Evolutionary conservation across 2,797 vertebrate genomes (phyloP), one percentile per base, ranked within the genome.

Genomic region (Eospalax fontanierii): DNA sequence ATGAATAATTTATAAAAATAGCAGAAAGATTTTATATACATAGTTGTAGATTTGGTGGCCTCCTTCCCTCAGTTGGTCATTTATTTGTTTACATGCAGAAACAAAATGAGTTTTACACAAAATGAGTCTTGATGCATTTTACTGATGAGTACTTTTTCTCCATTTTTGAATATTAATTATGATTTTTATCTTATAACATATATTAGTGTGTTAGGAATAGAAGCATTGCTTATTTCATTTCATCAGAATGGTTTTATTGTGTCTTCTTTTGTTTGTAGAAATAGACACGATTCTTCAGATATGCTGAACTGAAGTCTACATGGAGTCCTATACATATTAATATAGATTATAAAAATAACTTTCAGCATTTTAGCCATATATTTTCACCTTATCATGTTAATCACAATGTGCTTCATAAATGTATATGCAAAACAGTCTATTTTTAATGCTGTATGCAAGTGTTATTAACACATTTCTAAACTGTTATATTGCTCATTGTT

Each of bases 11-110:
- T 21, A 66, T 3, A 43, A 19, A n/a, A n/a, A 6, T 21, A 74
- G 2, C 4, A 84, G 19, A 70, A 83, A 89, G 24, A 84, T 50
- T 59, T 85, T 9, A 40, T 89, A 57, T 18, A 1, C 38, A 43
- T 8, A 6, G 2, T 28, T 24, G 3, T 71, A 0, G n/a, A 21
- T 0, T 30, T n/a, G 24, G 10, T 15, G 38, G 7, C 12, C 81
- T 0, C 6, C 18, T 1, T 46, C 1, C 12, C 18, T 59, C 16
- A 46, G 22, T 28, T 70, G 7, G 57, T 35, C 63, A 24, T 38
- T 71, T 38, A 2, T 70, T 4, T 35, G 0, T 78, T 87, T 61
- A 22, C 12, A 57, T 59, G 30, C 6, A 24, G 75, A n/a, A 54
- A 50, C 46, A 50, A 54, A 54, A 2, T 54, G 14, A 22, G 2